Evolutionary conservation across 2,113 vertebrate species (phyloP), one percentile per base, ranked within the genome.

Genomic region (Carassius carassius): DNA sequence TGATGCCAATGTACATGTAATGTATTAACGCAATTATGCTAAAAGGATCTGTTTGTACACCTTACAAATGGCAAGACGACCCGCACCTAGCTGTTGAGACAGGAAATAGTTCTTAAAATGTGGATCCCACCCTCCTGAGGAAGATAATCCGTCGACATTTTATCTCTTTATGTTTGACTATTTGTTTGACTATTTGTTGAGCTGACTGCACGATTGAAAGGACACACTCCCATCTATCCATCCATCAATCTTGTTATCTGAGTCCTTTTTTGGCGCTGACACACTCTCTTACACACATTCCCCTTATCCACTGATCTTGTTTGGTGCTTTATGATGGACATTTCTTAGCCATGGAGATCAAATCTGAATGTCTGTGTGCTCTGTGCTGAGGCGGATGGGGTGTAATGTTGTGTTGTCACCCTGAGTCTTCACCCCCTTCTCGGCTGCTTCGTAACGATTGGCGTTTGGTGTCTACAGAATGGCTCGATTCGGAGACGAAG

Each of bases 401-500:
- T 94, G 95, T 94, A 92, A 94, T 93, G 94, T 93, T 94, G 92
- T 93, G 90, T 90, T 87, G 91, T 90, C 90, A 88, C 92, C 90
- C 90, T 92, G 90, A 92, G 88, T 88, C 87, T 77, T 84, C 87
- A 85, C 90, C 91, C 92, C 91, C 88, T 88, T 90, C 86, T 86
- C 90, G 90, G 92, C 93, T 94, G 88, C 94, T 92, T 92, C 93
- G 93, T 96, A 96, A 95, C 95, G 93, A 96, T 93, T 94, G 93
- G 95, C 94, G 91, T 96, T 95, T 95, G 95, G 95, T 96, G 94
- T 95, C 93, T 93, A 92, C 95, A 97, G 95, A 95, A 98, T 98
- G 97, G 96, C 97, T 94, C 96, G 97, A 87, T 97, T 97, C 92
- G 96, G 96, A 94, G 97, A 97, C 91, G 97, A 97, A 91, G 91